phyloP scores from a whole-genome alignment of 2,797 vertebrate species.

The Cheirogaleus major region DNA sequence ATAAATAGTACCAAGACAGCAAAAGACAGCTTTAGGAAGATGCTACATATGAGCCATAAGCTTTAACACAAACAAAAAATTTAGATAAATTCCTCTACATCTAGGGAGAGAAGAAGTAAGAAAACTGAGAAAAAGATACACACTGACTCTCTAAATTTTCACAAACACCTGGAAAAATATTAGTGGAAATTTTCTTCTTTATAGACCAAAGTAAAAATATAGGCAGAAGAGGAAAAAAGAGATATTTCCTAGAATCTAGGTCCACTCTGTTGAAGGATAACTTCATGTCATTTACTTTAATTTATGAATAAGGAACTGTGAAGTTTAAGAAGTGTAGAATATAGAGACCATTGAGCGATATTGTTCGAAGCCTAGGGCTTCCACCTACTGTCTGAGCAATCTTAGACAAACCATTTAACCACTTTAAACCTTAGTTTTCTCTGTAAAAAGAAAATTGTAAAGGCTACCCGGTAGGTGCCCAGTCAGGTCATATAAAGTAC shows the following conservation, averaged over 20 bases:
- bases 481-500: background rate
- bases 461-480: background rate
- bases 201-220: background rate
- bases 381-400: background rate
- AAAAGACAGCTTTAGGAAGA: background rate
- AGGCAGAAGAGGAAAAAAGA: background rate
- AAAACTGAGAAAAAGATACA: background rate
- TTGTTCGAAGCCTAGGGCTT: background rate
- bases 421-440: background rate
- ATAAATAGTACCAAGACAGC: background rate
- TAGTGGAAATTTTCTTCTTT: background rate
- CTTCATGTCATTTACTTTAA: background rate
- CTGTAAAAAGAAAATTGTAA: background rate
- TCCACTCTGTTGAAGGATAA: background rate
- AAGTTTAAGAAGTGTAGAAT: background rate
- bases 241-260: background rate
- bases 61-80: background rate
- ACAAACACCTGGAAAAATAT: background rate
- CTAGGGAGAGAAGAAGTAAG: background rate
- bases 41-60: background rate
- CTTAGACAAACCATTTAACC: background rate
- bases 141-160: background rate
- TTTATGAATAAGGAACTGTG: background rate
- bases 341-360: background rate
- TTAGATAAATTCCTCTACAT: background rate